Percentiles rank a stretch among this genome's conserved stretches.
Evolutionary conservation across 2,888 invertebrate species (phyloP).

Genomic region (Clostera curtula): DNA sequence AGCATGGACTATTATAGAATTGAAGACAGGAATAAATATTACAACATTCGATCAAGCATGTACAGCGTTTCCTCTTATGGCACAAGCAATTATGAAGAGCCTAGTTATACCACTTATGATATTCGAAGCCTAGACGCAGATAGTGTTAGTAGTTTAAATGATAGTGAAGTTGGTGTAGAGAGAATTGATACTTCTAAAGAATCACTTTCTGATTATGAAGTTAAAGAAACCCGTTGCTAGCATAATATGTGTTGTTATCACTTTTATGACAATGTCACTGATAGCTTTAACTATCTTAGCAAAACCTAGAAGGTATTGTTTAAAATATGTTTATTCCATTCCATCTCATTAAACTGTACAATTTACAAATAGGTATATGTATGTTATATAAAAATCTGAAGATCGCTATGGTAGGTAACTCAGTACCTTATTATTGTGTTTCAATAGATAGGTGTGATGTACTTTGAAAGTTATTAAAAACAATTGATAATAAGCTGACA

Average conservation of each 20-base stretch:
- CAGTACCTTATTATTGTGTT: too few relatives aligned
- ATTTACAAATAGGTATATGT: too few relatives aligned
- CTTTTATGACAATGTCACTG: too few relatives aligned
- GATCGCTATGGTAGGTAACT: too few relatives aligned
- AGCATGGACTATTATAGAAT: constrained; percentile 40
- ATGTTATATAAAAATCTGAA: too few relatives aligned
- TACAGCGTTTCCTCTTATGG: constrained; percentile 23
- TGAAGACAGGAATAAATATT: constrained; percentile 37
- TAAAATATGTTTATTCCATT: too few relatives aligned
- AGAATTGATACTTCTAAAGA: constrained; percentile 23
- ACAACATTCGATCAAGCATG: constrained; percentile 30
- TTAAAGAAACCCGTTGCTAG: constrained; percentile 51
- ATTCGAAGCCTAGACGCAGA: constrained; percentile 27
- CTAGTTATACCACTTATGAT: constrained; percentile 25
- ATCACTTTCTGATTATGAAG: constrained; percentile 31
- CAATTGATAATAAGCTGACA: too few relatives aligned
- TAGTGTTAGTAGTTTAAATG: constrained; percentile 21
- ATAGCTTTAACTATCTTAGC: too few relatives aligned
- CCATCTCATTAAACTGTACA: too few relatives aligned
- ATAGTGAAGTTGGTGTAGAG: constrained; percentile 9
- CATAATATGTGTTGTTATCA: constrained; percentile 1
- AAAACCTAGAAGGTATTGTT: too few relatives aligned
- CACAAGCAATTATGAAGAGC: constrained; percentile 2
- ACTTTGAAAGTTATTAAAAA: too few relatives aligned
- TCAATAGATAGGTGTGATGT: too few relatives aligned